Percentiles rank a stretch among this genome's conserved stretches.
phyloP scores from a whole-genome alignment of 2,113 vertebrate genomes.

The Myanophis thanlyinensis region DNA sequence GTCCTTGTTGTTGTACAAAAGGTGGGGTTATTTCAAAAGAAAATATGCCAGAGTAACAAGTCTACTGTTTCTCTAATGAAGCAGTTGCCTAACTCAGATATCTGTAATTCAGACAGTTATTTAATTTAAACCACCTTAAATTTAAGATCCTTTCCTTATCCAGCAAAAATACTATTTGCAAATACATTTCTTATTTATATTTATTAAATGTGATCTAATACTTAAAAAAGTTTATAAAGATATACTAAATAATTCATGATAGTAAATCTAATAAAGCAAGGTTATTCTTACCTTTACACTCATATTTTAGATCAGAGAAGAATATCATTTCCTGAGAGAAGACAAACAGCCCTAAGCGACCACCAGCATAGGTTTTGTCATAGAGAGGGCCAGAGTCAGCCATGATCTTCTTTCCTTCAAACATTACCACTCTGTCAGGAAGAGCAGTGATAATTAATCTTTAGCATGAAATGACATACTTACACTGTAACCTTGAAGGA shows the following conservation, averaged over 20 bases:
- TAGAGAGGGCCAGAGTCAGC: slow-evolving; percentile 95
- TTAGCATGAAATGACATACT: background rate
- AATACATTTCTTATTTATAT: background rate
- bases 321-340: slow-evolving; percentile 99
- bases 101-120: background rate
- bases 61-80: background rate
- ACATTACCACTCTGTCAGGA: slow-evolving; percentile 90
- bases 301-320: slow-evolving; percentile 99
- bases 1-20: background rate
- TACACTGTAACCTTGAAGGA: background rate
- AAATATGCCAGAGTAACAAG: background rate
- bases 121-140: background rate
- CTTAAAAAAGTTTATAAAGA: background rate
- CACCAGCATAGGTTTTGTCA: slow-evolving; percentile 95
- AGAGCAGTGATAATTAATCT: slow-evolving; percentile 11
- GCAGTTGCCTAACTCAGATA: background rate
- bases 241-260: background rate
- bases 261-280: background rate
- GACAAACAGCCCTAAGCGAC: slow-evolving; percentile 93
- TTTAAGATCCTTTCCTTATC: background rate
- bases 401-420: slow-evolving; percentile 98
- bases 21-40: background rate
- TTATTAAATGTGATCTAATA: background rate
- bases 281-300: slow-evolving; percentile 88
- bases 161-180: background rate